These are phyloP conservation scores for Sylvietta virens DNA, from an alignment of 2,113 vertebrate species.

Conservation along the genomic window DNA sequence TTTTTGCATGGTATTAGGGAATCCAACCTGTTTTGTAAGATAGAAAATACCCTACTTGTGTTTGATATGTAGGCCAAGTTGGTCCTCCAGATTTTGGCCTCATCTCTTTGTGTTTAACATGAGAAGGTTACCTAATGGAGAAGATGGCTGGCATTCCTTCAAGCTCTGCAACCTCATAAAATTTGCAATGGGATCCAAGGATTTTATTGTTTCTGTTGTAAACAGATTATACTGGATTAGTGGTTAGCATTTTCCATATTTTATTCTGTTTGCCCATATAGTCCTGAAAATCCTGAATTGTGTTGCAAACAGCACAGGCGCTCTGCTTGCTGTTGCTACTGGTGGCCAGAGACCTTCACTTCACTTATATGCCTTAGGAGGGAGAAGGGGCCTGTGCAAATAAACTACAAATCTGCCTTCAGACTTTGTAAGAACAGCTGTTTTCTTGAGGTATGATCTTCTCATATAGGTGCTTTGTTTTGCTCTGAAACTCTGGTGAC, in stretches of 20 bases:
- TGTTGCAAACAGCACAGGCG: neutral
- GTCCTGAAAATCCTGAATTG: neutral
- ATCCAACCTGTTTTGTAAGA: neutral
- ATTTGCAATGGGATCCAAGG: neutral
- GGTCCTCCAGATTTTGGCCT: neutral
- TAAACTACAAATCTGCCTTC: neutral
- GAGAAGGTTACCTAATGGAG: neutral
- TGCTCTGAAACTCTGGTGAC: neutral
- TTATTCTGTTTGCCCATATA: neutral
- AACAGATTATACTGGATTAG: slow-evolving; percentile 21
- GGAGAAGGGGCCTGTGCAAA: neutral
- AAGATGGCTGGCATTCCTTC: neutral
- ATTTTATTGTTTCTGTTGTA: slow-evolving; percentile 24
- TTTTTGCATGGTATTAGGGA: neutral
- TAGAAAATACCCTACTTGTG: neutral
- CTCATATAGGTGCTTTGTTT: neutral
- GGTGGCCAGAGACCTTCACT: neutral
- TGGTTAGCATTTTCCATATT: neutral
- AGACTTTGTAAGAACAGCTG: neutral
- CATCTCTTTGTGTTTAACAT: neutral
- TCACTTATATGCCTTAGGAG: neutral
- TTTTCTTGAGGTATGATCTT: neutral
- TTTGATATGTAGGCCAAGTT: neutral
- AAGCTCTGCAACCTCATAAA: neutral
- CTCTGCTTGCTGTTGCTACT: neutral